These are phyloP conservation scores for Toxotes jaculatrix DNA, from an alignment of 2,113 vertebrate genomes.

Conservation along the genomic window DNA sequence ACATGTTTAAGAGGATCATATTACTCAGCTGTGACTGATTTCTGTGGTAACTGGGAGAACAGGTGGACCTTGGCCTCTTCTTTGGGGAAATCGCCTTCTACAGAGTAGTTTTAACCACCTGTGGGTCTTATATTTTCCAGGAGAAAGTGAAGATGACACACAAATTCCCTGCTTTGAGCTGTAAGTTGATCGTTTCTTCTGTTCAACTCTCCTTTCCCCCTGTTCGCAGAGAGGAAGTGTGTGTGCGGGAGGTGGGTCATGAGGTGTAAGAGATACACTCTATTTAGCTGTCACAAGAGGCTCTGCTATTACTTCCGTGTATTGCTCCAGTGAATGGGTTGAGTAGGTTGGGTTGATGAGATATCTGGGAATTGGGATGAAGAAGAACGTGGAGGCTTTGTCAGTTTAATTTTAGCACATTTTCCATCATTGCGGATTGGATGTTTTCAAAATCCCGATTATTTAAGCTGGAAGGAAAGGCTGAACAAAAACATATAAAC, in stretches of 20 bases:
- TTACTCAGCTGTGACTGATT: constrained; percentile 34
- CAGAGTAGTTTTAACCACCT: constrained; percentile 50
- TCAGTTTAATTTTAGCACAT: not conserved
- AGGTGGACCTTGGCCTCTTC: constrained; percentile 57
- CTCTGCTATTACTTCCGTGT: not conserved
- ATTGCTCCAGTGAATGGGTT: not conserved
- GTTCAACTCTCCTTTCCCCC: constrained; percentile 20
- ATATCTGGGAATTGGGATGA: not conserved
- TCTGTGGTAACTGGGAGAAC: constrained; percentile 53
- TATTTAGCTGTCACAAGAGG: constrained; percentile 36
- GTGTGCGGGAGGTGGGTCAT: constrained; percentile 30
- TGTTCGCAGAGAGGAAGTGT: constrained; percentile 21
- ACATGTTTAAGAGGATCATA: constrained; percentile 5
- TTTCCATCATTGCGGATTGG: not conserved
- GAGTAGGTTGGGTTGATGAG: constrained; percentile 14
- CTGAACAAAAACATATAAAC: not conserved
- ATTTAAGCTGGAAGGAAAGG: not conserved
- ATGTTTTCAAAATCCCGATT: not conserved
- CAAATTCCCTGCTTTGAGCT: constrained; percentile 33
- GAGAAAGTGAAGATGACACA: constrained; percentile 46
- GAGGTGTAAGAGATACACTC: constrained; percentile 30
- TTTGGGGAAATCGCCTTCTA: constrained; percentile 16
- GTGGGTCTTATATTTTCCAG: constrained; percentile 54
- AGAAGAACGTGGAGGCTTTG: not conserved
- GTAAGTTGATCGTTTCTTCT: constrained; percentile 45